Percentiles rank a stretch among this genome's conserved stretches.
Conservation (phyloP, 2,888 invertebrate genomes). For the Drosophila neoperkinsi region DNA sequence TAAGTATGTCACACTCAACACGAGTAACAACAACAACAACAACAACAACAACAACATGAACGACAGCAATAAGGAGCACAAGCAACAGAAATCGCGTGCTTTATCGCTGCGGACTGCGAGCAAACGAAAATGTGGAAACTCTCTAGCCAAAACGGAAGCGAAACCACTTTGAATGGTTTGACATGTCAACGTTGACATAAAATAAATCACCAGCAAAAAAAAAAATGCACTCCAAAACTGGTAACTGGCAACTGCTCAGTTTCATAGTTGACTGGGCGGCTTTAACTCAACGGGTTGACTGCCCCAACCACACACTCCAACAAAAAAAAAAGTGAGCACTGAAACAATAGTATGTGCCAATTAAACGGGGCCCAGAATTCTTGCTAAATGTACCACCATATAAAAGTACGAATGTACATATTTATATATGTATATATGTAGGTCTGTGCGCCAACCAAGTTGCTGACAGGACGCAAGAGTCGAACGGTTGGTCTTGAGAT, state of each 20-base stretch:
- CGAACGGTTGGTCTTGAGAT: neutral
- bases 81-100: constrained; percentile 71
- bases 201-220: constrained; percentile 75
- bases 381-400: constrained; percentile 44
- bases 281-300: constrained; percentile 43
- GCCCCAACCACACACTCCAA: neutral
- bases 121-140: constrained; percentile 37
- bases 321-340: constrained; percentile 48
- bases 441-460: constrained; percentile 1
- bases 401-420: constrained; percentile 57
- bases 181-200: constrained; percentile 82
- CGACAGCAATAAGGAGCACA: constrained; percentile 10
- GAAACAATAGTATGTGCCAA: constrained; percentile 66
- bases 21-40: constrained; percentile 29
- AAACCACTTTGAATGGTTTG: constrained; percentile 82
- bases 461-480: constrained; percentile 20
- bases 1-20: constrained; percentile 58
- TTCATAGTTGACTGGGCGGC: constrained; percentile 27
- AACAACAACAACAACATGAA: constrained; percentile 23
- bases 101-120: constrained; percentile 65
- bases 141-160: constrained; percentile 68
- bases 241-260: constrained; percentile 53
- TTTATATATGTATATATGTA: constrained; percentile 15
- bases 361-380: constrained; percentile 70
- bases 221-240: constrained; percentile 62